Conservation (phyloP, 2,113 vertebrate genomes). For the Nematolebias whitei region DNA sequence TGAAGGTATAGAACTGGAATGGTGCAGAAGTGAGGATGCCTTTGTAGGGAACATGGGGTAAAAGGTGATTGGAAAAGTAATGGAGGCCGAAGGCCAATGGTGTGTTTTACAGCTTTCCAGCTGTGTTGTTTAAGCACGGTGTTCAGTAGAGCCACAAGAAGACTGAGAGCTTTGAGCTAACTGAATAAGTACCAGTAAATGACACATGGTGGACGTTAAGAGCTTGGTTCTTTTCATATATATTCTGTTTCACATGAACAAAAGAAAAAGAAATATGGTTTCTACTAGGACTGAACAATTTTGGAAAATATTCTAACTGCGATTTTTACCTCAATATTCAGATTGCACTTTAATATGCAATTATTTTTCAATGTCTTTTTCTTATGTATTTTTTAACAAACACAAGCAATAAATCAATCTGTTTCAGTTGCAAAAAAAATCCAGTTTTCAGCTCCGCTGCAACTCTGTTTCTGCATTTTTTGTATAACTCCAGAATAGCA, state of each 20-base stretch:
- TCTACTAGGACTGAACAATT: too few relatives aligned
- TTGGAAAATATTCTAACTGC: too few relatives aligned
- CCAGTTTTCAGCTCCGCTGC: too few relatives aligned
- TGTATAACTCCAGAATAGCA: too few relatives aligned
- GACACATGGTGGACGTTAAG: slow-evolving; percentile 32
- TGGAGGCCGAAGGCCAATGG: slow-evolving; percentile 24
- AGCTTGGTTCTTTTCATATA: slow-evolving; percentile 15
- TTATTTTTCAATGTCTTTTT: too few relatives aligned
- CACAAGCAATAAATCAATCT: too few relatives aligned
- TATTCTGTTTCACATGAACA: slow-evolving; percentile 38
- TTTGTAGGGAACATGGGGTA: slow-evolving; percentile 3
- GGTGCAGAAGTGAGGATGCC: slow-evolving; percentile 7
- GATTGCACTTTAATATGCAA: too few relatives aligned
- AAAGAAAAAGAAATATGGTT: slow-evolving; percentile 26
- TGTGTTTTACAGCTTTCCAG: slow-evolving; percentile 35
- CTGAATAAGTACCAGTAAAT: slow-evolving; percentile 18
- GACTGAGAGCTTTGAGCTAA: slow-evolving; percentile 16
- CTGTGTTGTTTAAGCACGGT: slow-evolving; percentile 22
- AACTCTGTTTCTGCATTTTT: too few relatives aligned
- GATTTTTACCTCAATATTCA: too few relatives aligned
- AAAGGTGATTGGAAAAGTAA: slow-evolving; percentile 38
- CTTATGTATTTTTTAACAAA: too few relatives aligned
- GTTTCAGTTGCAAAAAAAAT: too few relatives aligned
- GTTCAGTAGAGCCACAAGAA: slow-evolving; percentile 23
- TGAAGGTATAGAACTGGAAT: slow-evolving; percentile 1